Evolutionary conservation across 2,113 vertebrate genomes (phyloP).

Genomic region (Bubo bubo): DNA sequence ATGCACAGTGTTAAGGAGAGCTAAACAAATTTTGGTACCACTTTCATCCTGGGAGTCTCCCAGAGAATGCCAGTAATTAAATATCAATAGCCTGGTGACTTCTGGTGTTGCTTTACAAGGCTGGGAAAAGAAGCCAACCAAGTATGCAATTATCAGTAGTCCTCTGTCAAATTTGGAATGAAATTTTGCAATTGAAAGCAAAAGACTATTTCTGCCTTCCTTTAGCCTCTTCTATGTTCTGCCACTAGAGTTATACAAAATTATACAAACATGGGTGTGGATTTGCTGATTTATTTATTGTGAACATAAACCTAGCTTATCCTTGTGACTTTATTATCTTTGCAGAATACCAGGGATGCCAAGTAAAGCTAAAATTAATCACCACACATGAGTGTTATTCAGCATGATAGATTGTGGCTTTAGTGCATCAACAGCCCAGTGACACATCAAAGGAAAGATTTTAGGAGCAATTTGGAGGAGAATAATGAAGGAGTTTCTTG

Average conservation of each 20-base stretch:
- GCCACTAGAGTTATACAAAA: not conserved
- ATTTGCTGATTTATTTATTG: not conserved
- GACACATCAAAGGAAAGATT: not conserved
- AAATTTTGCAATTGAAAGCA: not conserved
- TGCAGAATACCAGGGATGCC: not conserved
- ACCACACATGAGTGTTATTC: not conserved
- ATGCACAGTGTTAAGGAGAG: not conserved
- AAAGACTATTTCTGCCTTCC: not conserved
- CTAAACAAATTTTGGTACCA: not conserved
- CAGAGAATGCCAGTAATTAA: not conserved
- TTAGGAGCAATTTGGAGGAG: not conserved
- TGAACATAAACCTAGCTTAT: not conserved
- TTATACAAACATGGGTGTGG: not conserved
- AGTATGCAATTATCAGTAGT: not conserved
- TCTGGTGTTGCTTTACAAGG: not conserved
- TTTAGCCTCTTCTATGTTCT: not conserved
- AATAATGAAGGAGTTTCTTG: conserved; percentile 22
- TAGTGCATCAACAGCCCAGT: not conserved
- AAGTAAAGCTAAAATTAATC: conserved; percentile 9
- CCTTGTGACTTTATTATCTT: not conserved
- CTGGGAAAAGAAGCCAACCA: not conserved
- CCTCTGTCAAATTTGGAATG: not conserved
- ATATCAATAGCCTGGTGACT: not conserved
- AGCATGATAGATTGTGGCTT: not conserved
- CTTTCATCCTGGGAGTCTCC: not conserved